Evolutionary conservation across 1,140 invertebrate species (phyloP).

Genomic region (Lucilia sericata): DNA sequence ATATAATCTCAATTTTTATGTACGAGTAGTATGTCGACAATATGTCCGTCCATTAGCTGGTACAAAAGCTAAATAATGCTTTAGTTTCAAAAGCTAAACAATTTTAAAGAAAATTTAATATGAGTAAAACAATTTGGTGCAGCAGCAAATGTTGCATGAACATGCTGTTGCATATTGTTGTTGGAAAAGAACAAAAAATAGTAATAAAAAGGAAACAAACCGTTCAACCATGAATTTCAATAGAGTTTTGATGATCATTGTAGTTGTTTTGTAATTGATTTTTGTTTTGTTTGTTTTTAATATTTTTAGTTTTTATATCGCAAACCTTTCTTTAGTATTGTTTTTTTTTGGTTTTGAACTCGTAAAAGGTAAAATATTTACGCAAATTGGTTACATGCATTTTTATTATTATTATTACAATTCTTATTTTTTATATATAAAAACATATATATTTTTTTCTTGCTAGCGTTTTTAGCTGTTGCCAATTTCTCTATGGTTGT

Average conservation of each 20-base stretch:
- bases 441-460: background rate
- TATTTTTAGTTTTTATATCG: background rate
- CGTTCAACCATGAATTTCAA: background rate
- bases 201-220: background rate
- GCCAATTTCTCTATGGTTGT: slow-evolving; percentile 4
- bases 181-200: too few relatives aligned
- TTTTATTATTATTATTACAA: slow-evolving; percentile 30
- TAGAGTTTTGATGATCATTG: slow-evolving; percentile 16
- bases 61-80: background rate
- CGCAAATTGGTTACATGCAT: slow-evolving; percentile 31
- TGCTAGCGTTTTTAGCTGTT: background rate
- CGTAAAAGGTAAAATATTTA: slow-evolving; percentile 40
- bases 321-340: background rate
- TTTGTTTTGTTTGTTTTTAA: background rate
- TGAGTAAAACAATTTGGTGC: background rate
- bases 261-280: slow-evolving; percentile 26
- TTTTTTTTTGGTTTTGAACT: background rate
- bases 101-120: background rate
- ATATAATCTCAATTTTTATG: slow-evolving; percentile 12
- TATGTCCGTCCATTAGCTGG: background rate
- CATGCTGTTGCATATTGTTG: background rate
- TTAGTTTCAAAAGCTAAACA: background rate
- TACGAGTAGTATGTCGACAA: background rate
- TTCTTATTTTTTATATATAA: background rate
- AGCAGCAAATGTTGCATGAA: background rate